phyloP scores from a whole-genome alignment of 1,140 invertebrate genomes.

The Cyphomyrmex costatus region DNA sequence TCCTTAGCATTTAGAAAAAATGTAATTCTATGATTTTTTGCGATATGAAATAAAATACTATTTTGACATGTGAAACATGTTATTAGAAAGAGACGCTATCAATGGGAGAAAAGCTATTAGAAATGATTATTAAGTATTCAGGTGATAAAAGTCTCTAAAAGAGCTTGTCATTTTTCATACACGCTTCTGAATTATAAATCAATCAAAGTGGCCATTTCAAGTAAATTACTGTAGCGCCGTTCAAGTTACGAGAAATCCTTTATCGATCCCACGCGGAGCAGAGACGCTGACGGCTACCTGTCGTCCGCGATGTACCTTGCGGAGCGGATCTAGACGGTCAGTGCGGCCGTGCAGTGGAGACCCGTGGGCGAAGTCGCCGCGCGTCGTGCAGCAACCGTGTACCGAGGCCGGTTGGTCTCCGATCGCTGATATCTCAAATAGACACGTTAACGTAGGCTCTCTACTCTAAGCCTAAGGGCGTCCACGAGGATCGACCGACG shows the following conservation, averaged over 20 bases:
- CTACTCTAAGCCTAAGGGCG: conserved; percentile 75
- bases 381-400: conserved; percentile 77
- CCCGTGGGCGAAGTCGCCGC: conserved; percentile 67
- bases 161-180: background rate
- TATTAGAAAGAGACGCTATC: background rate
- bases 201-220: background rate
- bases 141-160: background rate
- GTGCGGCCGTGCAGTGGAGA: conserved; percentile 47
- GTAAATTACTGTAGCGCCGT: background rate
- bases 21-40: background rate
- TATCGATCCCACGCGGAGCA: conserved; percentile 21
- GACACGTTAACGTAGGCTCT: conserved; percentile 79
- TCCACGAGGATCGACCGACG: conserved; percentile 62
- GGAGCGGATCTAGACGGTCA: conserved; percentile 15
- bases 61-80: conserved; percentile 15
- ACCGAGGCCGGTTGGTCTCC: conserved; percentile 63
- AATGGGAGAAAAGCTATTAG: background rate
- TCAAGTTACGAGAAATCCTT: background rate
- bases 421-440: conserved; percentile 82
- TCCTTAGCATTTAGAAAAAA: conserved; percentile 16
- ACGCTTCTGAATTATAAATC: background rate
- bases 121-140: conserved; percentile 2
- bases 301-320: conserved; percentile 54
- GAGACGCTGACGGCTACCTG: conserved; percentile 47
- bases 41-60: conserved; percentile 4